Conservation (phyloP, 2,113 vertebrate genomes). For the Pantherophis guttatus region DNA sequence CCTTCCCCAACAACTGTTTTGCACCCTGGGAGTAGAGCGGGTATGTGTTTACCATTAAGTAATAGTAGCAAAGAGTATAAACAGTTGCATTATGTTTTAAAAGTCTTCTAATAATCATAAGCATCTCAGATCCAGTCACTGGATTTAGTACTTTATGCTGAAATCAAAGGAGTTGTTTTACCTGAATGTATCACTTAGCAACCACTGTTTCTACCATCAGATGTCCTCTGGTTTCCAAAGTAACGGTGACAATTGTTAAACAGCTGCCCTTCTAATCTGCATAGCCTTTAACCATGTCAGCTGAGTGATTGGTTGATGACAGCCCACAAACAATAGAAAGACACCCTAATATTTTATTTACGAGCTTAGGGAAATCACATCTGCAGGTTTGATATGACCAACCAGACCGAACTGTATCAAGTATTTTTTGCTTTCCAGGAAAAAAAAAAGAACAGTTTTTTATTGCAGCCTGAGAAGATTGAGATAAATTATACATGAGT, state of each 20-base stretch:
- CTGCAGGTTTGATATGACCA: slow-evolving; percentile 52
- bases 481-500: background rate
- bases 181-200: slow-evolving; percentile 73
- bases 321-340: slow-evolving; percentile 66
- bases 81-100: slow-evolving; percentile 38
- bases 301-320: slow-evolving; percentile 60
- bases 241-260: slow-evolving; percentile 71
- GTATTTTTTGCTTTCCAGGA: slow-evolving; percentile 26
- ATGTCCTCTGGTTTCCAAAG: slow-evolving; percentile 64
- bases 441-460: background rate
- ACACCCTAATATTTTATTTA: slow-evolving; percentile 70
- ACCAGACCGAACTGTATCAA: slow-evolving; percentile 53
- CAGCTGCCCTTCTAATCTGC: slow-evolving; percentile 68
- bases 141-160: slow-evolving; percentile 38
- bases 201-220: slow-evolving; percentile 60
- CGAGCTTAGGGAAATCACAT: slow-evolving; percentile 64
- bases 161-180: slow-evolving; percentile 62
- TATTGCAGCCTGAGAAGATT: background rate
- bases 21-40: background rate
- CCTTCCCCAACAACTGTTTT: slow-evolving; percentile 3
- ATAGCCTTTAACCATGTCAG: slow-evolving; percentile 66
- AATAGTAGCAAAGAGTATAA: background rate
- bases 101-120: slow-evolving; percentile 18
- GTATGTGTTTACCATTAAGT: background rate
- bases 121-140: slow-evolving; percentile 21